Percentiles rank a stretch among this genome's conserved stretches.
Conservation (phyloP, 2,797 vertebrate species). For the Sciaenops ocellatus region DNA sequence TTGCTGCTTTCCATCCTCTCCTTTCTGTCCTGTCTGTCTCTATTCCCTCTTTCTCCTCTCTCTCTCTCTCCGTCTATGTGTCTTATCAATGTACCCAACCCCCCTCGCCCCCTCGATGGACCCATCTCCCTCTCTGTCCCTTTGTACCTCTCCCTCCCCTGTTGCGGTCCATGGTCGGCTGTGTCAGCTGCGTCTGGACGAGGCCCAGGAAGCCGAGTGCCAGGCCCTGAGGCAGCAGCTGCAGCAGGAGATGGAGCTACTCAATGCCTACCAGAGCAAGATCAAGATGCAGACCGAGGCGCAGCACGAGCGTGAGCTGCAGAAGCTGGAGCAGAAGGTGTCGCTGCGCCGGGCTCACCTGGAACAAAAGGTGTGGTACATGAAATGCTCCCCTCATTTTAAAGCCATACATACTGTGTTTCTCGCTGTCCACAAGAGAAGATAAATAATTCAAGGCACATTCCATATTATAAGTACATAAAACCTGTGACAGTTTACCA, state of each 20-base stretch:
- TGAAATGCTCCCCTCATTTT: too few relatives aligned
- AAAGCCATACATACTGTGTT: neutral
- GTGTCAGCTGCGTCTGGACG: slow-evolving; percentile 95
- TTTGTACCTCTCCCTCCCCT: slow-evolving; percentile 50
- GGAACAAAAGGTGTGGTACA: slow-evolving; percentile 92
- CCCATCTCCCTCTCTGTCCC: slow-evolving; percentile 16
- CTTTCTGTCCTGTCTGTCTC: slow-evolving; percentile 23
- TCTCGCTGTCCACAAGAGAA: neutral
- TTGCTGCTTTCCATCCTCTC: neutral
- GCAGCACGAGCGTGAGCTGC: slow-evolving; percentile 97
- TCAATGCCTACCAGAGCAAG: slow-evolving; percentile 99
- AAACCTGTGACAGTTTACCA: neutral
- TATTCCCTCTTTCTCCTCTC: slow-evolving; percentile 16
- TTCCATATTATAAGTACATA: neutral
- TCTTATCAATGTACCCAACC: slow-evolving; percentile 35
- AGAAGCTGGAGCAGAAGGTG: slow-evolving; percentile 99
- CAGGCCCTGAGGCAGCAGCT: slow-evolving; percentile 98
- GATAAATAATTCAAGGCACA: neutral
- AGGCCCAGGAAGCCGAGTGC: slow-evolving; percentile 99
- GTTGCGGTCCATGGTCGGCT: slow-evolving; percentile 52
- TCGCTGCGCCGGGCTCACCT: slow-evolving; percentile 97
- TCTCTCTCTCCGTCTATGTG: slow-evolving; percentile 20
- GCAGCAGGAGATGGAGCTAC: slow-evolving; percentile 99
- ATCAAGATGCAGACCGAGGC: slow-evolving; percentile 99
- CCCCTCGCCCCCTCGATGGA: neutral